These are phyloP conservation scores for Ephydatia muelleri DNA, from an alignment of 37 sponge, comb jelly and placozoan genomes.

Conservation along the genomic window DNA sequence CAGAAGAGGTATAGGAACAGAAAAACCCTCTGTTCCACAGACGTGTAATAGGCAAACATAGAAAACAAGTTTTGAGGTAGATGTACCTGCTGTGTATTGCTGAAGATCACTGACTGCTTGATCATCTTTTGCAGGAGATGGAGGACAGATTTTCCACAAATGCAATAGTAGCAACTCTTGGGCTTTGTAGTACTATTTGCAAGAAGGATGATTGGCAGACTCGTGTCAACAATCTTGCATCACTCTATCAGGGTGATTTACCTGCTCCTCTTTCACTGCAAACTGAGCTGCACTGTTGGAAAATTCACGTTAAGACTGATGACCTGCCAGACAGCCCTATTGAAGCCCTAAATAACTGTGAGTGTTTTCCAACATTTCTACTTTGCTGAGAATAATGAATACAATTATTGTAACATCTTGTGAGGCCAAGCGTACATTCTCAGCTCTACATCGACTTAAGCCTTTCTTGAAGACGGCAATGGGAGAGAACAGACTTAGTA, in stretches of 20 bases:
- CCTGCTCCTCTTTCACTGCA: too few relatives aligned
- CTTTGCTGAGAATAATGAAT: neutral
- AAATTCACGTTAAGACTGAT: neutral
- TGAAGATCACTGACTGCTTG: constrained; percentile 7
- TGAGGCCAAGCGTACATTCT: constrained; percentile 3
- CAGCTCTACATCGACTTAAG: constrained; percentile 1
- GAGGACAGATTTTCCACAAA: constrained; percentile 19
- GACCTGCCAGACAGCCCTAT: neutral
- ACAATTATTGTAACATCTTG: constrained; percentile 23
- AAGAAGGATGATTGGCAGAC: constrained; percentile 21
- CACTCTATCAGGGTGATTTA: too few relatives aligned
- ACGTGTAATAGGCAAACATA: constrained; percentile 6
- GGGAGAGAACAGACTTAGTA: constrained; percentile 13
- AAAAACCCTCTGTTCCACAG: constrained; percentile 8
- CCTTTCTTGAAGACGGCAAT: neutral
- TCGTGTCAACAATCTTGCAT: neutral
- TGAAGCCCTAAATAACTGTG: neutral
- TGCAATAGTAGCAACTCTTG: neutral
- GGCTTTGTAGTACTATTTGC: constrained; percentile 4
- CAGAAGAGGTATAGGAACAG: neutral
- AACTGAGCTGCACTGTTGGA: neutral
- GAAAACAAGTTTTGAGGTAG: neutral
- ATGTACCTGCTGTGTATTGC: neutral
- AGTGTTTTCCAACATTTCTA: neutral
- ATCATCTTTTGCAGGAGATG: neutral